These are phyloP conservation scores for Allenopithecus nigroviridis DNA, from an alignment of 2,797 vertebrate species.

Conservation along the genomic window DNA sequence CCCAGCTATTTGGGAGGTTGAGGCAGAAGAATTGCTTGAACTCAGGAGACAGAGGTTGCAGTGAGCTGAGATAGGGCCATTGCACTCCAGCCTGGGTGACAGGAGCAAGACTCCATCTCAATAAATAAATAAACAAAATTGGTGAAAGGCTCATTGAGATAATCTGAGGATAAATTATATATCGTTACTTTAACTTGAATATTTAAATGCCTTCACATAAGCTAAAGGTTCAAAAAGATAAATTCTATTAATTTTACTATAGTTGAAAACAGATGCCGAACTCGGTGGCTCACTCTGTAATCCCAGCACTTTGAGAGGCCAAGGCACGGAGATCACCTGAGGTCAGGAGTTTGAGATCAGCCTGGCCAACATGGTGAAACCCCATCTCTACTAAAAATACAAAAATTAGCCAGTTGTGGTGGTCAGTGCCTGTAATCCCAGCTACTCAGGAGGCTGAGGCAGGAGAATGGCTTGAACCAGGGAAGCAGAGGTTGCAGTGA, in stretches of 20 bases:
- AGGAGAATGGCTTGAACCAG: neutral
- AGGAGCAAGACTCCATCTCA: neutral
- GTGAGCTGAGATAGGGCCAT: neutral
- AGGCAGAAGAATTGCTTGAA: neutral
- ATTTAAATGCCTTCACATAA: conserved; percentile 15
- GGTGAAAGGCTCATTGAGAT: neutral
- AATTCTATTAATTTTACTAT: neutral
- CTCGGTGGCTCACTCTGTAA: neutral
- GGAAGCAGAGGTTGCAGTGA: neutral
- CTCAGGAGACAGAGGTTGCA: neutral
- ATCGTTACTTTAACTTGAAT: neutral
- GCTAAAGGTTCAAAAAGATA: neutral
- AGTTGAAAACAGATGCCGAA: neutral
- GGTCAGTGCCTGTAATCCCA: neutral
- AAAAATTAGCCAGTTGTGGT: neutral
- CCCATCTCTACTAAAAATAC: neutral
- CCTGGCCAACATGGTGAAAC: neutral
- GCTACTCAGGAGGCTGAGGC: neutral
- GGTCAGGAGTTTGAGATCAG: neutral
- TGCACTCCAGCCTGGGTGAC: neutral
- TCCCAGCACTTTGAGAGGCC: neutral
- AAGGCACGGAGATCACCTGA: neutral
- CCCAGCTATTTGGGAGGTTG: neutral
- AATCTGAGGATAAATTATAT: neutral
- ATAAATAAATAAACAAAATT: neutral